phyloP scores from a whole-genome alignment of 2,113 vertebrate genomes.

The Noctilio leporinus region DNA sequence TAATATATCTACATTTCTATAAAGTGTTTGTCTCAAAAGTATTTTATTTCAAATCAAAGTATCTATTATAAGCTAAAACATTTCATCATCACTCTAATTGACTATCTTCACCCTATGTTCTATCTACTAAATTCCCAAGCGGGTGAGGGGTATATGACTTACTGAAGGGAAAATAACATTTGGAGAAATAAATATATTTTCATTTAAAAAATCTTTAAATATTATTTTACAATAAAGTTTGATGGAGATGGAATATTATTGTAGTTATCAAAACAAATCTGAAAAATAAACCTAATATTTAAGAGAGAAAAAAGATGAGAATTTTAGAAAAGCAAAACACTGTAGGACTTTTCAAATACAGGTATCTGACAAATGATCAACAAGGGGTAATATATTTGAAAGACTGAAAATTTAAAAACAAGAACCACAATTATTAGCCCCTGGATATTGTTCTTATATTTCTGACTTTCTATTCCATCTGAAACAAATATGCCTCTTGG shows the following conservation, averaged over 20 bases:
- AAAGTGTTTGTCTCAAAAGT: neutral
- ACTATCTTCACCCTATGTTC: neutral
- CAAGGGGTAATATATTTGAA: neutral
- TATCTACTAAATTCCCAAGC: neutral
- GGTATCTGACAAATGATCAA: neutral
- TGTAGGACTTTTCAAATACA: neutral
- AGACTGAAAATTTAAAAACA: neutral
- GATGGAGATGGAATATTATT: neutral
- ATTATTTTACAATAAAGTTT: neutral
- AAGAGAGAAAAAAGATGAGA: neutral
- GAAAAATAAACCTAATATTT: neutral
- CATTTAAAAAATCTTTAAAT: neutral
- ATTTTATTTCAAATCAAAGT: neutral
- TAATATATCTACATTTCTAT: neutral
- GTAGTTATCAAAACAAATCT: neutral
- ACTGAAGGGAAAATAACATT: neutral
- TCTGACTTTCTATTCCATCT: neutral
- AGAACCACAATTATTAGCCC: neutral
- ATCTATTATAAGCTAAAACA: neutral
- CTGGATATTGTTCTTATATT: neutral
- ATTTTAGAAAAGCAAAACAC: neutral
- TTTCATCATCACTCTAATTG: neutral
- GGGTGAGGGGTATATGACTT: fast-evolving
- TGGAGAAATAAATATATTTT: neutral
- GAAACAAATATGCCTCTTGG: neutral